Base-by-base conservation (phyloP, 2,797 vertebrate species). In the Sebastes nivosus region DNA sequence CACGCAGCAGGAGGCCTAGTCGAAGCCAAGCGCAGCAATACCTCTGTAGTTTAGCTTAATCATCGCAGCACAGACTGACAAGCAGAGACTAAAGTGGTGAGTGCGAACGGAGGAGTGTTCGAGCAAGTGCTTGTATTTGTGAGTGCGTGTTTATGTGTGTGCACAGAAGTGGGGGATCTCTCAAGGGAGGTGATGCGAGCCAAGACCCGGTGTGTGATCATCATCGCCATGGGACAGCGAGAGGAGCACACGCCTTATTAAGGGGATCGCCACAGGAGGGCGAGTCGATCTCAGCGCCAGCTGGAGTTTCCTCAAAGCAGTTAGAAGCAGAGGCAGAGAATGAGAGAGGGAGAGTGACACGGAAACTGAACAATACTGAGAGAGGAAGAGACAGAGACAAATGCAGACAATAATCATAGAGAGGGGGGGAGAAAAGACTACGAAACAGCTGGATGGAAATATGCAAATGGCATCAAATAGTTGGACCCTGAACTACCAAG, bases 161-260 rank as follows among this genome's bases (percentile, higher is more conserved):
- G 30, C 8, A 25, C 20, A 14, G 4, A 55, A 54, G 67, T 58
- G 59, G 10, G 42, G 42, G 38, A 61, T 38, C 46, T 72, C 80
- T 77, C 55, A 1, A 22, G 77, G 79, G 71, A 67, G 54, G 25
- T 22, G 80, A 84, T 74, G 20, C 27, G 32, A 86, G 75, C 71
- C 79, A 68, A 80, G 79, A 83, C 73, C 70, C 1, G 36, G 58
- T 71, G 69, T 90, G 81, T 88, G 87, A 92, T 90, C 86, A 82
- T 81, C 80, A 67, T 83, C 81, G 18, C 87, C 71, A 69, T 7
- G 6, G 87, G 88, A 88, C 52, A 16, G 71, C 60, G 14, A 67
- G 81, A 58, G 24, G 25, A 82, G 80, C 16, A 9, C 75, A 27
- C 46, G 11, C 61, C 77, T 81, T 86, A 81, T 89, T 90, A 87